phyloP scores from a whole-genome alignment of 2,797 vertebrate species.

The Falco berigora region DNA sequence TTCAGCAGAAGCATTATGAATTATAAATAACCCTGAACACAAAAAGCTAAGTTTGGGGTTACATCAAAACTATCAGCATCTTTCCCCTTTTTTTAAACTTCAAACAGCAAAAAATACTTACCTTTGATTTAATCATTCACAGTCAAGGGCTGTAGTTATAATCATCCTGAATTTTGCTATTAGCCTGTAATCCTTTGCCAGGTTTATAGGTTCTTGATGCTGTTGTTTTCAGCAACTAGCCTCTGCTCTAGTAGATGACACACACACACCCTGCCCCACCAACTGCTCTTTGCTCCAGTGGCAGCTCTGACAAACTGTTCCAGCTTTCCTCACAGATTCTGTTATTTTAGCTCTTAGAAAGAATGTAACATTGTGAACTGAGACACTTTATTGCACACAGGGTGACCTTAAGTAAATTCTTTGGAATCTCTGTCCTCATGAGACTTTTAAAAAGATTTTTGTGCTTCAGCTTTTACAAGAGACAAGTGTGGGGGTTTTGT shows the following conservation, averaged over 20 bases:
- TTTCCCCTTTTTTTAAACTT: neutral
- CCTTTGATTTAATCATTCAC: neutral
- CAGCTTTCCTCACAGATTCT: neutral
- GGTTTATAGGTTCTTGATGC: neutral
- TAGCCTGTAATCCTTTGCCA: neutral
- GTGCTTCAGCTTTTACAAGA: neutral
- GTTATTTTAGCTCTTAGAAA: neutral
- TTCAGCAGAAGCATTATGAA: neutral
- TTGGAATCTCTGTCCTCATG: neutral
- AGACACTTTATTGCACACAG: neutral
- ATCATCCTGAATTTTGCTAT: neutral
- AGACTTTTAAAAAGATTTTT: neutral
- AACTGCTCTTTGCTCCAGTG: neutral
- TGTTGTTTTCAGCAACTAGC: neutral
- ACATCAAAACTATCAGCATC: neutral
- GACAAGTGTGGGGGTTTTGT: no score
- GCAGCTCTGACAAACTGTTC: neutral
- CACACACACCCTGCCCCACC: accelerated
- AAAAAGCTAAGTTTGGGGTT: neutral
- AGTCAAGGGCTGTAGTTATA: neutral
- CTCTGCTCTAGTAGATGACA: neutral
- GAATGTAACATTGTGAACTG: neutral
- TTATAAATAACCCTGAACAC: neutral
- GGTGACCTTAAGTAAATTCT: neutral
- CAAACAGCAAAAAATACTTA: neutral